These are phyloP conservation scores for Sympetrum striolatum DNA, from an alignment of 2,888 invertebrate species.

Conservation along the genomic window DNA sequence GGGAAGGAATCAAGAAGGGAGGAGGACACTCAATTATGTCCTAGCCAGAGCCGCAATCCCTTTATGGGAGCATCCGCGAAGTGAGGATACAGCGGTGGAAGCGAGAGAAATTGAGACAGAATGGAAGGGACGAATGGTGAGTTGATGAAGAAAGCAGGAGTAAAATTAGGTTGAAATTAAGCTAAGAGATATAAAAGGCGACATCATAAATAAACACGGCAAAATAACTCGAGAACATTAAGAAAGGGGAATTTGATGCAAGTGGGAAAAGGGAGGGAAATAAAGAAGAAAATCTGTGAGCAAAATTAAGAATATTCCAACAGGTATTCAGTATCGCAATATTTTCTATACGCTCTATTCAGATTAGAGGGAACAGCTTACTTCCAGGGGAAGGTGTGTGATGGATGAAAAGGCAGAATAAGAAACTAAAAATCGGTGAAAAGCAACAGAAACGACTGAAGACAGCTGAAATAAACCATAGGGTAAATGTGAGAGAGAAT, in stretches of 20 bases:
- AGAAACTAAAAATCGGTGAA: no score
- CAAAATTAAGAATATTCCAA: no score
- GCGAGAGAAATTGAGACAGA: neutral
- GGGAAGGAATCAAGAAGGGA: neutral
- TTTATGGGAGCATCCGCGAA: constrained; percentile 5
- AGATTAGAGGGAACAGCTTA: no score
- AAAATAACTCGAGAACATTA: no score
- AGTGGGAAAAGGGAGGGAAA: no score
- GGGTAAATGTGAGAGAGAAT: neutral
- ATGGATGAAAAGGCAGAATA: no score
- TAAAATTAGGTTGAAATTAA: neutral
- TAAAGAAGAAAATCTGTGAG: no score
- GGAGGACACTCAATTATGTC: constrained; percentile 29
- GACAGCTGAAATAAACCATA: neutral
- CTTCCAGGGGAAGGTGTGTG: no score
- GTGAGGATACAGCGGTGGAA: neutral
- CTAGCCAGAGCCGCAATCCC: constrained; percentile 2
- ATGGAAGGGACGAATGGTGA: neutral
- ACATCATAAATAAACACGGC: no score
- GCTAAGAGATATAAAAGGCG: no score
- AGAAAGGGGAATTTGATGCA: neutral
- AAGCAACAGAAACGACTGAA: neutral
- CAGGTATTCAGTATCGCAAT: no score
- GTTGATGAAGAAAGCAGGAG: neutral
- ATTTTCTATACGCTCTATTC: no score